Evolutionary conservation across 2,797 vertebrate species (phyloP).

Genomic region (Eptatretus atami): DNA sequence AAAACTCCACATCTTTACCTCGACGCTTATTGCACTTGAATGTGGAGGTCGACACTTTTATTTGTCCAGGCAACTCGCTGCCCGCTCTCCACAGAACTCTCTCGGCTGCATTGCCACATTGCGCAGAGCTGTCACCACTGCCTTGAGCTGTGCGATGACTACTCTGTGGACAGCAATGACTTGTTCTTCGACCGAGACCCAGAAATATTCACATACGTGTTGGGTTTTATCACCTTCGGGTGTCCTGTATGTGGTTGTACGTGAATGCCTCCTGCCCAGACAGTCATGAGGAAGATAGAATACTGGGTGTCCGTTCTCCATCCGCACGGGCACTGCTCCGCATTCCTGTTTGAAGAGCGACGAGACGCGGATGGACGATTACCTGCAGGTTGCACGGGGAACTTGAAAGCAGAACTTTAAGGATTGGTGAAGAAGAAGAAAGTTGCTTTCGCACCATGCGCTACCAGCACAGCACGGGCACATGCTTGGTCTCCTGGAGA

Average conservation of each 20-base stretch:
- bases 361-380: slow-evolving; percentile 36
- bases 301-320: slow-evolving; percentile 44
- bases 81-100: slow-evolving; percentile 27
- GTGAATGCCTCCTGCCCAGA: slow-evolving; percentile 46
- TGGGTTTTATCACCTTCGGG: slow-evolving; percentile 46
- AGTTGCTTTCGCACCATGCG: slow-evolving; percentile 25
- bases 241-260: slow-evolving; percentile 42
- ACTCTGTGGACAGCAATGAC: slow-evolving; percentile 32
- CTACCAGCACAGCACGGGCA: slow-evolving; percentile 24
- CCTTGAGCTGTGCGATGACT: slow-evolving; percentile 44
- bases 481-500: slow-evolving; percentile 49
- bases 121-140: slow-evolving; percentile 24
- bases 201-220: slow-evolving; percentile 41
- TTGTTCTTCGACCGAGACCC: slow-evolving; percentile 64
- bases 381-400: slow-evolving; percentile 45
- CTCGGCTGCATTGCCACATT: slow-evolving; percentile 34
- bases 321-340: slow-evolving; percentile 37
- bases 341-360: slow-evolving; percentile 48
- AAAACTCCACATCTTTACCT: too few species aligned
- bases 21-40: slow-evolving; percentile 29
- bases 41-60: slow-evolving; percentile 31
- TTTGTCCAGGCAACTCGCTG: slow-evolving; percentile 22
- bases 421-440: slow-evolving; percentile 15
- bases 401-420: slow-evolving; percentile 38
- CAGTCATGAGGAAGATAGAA: slow-evolving; percentile 43